Evolutionary conservation across 2,888 invertebrate species (phyloP).

Genomic region (Pantelozetes paolii): DNA sequence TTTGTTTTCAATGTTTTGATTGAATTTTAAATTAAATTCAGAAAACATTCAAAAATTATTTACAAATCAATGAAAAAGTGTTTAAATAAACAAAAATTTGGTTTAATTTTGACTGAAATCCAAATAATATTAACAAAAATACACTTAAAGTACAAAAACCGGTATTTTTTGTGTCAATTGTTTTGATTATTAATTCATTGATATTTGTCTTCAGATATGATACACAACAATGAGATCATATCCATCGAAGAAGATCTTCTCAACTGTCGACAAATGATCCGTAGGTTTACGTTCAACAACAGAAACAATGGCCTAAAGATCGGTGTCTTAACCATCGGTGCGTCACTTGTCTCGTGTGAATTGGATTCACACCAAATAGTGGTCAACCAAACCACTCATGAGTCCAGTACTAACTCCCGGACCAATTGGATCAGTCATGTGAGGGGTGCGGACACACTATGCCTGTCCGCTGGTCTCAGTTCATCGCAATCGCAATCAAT

Average conservation of each 20-base stretch:
- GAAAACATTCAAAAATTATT: no score
- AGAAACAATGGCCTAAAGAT: slow-evolving; percentile 39
- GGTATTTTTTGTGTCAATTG: slow-evolving; percentile 1
- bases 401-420: neutral
- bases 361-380: slow-evolving; percentile 40
- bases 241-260: slow-evolving; percentile 43
- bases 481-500: slow-evolving; percentile 27
- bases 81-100: no score
- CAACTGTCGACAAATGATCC: slow-evolving; percentile 37
- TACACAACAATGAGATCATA: slow-evolving; percentile 43
- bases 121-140: neutral
- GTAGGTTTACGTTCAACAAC: slow-evolving; percentile 42
- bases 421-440: slow-evolving; percentile 41
- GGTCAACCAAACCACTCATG: neutral
- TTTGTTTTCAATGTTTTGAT: slow-evolving; percentile 16
- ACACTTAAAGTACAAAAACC: slow-evolving; percentile 12
- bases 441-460: slow-evolving; percentile 40
- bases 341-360: slow-evolving; percentile 35
- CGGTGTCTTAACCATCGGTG: slow-evolving; percentile 36
- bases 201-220: slow-evolving; percentile 30
- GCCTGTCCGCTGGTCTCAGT: slow-evolving; percentile 29
- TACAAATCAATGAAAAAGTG: no score
- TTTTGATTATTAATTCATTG: neutral
- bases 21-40: neutral
- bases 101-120: no score